Percentiles rank a stretch among this genome's conserved stretches.
Conservation (phyloP, 2,113 vertebrate genomes). For the Nansenia antarctica region DNA sequence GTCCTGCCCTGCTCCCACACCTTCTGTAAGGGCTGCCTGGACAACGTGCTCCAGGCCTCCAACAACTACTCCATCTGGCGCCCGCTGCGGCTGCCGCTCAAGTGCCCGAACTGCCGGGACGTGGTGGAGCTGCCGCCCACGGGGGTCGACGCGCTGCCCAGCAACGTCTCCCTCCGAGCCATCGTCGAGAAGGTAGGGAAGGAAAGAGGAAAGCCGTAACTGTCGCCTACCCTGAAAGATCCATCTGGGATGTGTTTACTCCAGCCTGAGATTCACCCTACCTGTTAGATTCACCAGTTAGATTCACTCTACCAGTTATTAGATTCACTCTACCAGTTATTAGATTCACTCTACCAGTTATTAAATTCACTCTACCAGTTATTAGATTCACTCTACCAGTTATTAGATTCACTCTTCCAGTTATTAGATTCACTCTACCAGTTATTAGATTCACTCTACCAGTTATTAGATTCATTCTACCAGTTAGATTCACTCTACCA, state of each 20-base stretch:
- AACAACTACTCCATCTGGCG: slow-evolving; percentile 78
- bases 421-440: no score
- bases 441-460: no score
- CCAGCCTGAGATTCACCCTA: no score
- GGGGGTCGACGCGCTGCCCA: slow-evolving; percentile 81
- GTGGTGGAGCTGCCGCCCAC: slow-evolving; percentile 76
- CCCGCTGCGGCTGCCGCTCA: slow-evolving; percentile 79
- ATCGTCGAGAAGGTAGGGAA: slow-evolving; percentile 90
- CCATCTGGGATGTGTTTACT: background rate
- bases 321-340: no score
- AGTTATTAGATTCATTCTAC: no score
- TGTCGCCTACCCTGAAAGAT: background rate
- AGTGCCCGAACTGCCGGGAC: slow-evolving; percentile 88
- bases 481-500: no score
- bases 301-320: no score
- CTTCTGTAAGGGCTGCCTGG: slow-evolving; percentile 88
- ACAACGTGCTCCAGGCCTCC: slow-evolving; percentile 78
- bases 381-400: no score
- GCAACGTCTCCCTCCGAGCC: slow-evolving; percentile 86
- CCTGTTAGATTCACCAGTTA: slow-evolving; percentile 78
- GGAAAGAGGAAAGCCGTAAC: no score
- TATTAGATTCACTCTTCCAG: no score
- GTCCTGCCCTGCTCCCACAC: slow-evolving; percentile 92
- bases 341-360: no score
- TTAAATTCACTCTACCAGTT: no score